Conservation (phyloP, 2,797 vertebrate species). For the Sebastes melanostomus region DNA sequence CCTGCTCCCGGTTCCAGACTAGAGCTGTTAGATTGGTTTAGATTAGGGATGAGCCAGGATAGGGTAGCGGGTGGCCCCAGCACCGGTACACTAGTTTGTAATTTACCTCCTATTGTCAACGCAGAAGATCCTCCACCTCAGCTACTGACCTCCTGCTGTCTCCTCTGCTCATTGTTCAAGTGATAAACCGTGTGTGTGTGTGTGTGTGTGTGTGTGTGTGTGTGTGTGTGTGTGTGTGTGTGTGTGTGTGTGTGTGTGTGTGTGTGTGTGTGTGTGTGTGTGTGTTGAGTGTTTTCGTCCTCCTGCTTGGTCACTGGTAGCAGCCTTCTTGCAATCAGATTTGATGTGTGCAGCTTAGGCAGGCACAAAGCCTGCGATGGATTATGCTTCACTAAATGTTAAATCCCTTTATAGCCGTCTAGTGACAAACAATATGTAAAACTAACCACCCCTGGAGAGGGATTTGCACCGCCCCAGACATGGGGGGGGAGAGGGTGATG, state of each 20-base stretch:
- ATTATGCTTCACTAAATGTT: constrained; percentile 85
- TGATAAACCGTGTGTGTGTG: constrained; percentile 40
- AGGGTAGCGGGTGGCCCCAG: constrained; percentile 1
- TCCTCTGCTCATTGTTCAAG: constrained; percentile 67
- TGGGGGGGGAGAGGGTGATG: constrained; percentile 15
- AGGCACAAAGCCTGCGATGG: constrained; percentile 81
- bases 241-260: not conserved
- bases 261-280: not conserved
- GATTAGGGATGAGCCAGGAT: constrained; percentile 48
- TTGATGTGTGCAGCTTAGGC: constrained; percentile 80
- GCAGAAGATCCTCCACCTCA: constrained; percentile 62
- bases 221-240: not conserved
- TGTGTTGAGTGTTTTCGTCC: constrained; percentile 37
- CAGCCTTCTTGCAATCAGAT: constrained; percentile 83
- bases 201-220: not conserved
- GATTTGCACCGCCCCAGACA: constrained; percentile 71
- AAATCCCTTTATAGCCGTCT: constrained; percentile 85
- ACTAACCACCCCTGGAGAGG: constrained; percentile 83
- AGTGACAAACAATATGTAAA: constrained; percentile 87
- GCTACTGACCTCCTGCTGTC: constrained; percentile 68
- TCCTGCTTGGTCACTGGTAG: constrained; percentile 68
- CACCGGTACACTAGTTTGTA: constrained; percentile 48
- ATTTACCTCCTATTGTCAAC: constrained; percentile 75
- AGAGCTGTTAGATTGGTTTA: constrained; percentile 48
- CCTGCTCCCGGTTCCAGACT: constrained; percentile 24